Evolutionary conservation across 2,113 vertebrate species (phyloP).

Genomic region (Morphnarchus princeps): DNA sequence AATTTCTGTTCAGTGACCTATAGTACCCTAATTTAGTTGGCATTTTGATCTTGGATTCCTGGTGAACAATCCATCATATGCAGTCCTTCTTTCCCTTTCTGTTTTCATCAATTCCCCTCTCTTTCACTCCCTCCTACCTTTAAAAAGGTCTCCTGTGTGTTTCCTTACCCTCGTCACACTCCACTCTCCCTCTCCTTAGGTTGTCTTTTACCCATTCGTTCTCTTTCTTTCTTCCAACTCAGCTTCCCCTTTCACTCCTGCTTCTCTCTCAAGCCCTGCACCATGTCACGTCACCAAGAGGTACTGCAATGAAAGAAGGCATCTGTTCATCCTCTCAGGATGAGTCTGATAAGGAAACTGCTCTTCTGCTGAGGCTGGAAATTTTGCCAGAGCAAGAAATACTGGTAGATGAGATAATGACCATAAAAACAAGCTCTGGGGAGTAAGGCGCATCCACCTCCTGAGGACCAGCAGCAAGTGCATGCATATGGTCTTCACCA

Average conservation of each 20-base stretch:
- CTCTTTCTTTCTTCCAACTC: neutral
- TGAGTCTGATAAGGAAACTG: neutral
- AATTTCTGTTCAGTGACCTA: conserved; percentile 54
- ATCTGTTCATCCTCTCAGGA: neutral
- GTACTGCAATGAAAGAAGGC: neutral
- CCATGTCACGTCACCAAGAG: neutral
- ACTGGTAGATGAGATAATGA: neutral
- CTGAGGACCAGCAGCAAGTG: neutral
- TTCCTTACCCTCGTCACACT: neutral
- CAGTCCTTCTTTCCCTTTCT: neutral
- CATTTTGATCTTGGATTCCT: conserved; percentile 28
- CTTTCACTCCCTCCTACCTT: neutral
- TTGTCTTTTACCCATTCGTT: neutral
- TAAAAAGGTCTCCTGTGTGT: neutral
- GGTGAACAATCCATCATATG: neutral
- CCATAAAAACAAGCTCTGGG: neutral
- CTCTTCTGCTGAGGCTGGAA: neutral
- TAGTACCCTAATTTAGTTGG: conserved; percentile 31
- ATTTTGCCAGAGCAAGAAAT: neutral
- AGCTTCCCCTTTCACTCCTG: neutral
- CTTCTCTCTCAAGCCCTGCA: neutral
- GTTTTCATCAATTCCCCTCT: neutral
- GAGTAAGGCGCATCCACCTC: neutral
- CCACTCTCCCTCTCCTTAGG: neutral
- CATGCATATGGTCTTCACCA: neutral